Percentiles rank a stretch among this genome's conserved stretches.
Evolutionary conservation across 2,888 invertebrate genomes (phyloP).

Genomic region (Pollenia angustigena): DNA sequence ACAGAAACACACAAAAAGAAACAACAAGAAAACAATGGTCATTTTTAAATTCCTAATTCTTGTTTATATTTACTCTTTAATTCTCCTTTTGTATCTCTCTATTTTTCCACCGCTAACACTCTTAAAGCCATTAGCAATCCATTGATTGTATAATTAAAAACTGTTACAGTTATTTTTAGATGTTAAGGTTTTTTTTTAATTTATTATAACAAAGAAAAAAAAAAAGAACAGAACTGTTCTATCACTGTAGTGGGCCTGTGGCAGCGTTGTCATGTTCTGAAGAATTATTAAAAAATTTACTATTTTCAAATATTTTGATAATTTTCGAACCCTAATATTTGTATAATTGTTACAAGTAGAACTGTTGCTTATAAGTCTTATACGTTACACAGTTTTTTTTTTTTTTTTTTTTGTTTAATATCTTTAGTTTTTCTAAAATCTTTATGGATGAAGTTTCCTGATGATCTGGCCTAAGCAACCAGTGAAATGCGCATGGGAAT

Average conservation of each 20-base stretch:
- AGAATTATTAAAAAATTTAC: too few relatives aligned
- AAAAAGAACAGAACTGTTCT: constrained; percentile 24
- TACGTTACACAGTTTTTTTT: too few relatives aligned
- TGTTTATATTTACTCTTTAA: not conserved
- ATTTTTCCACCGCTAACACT: not conserved
- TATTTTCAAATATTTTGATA: too few relatives aligned
- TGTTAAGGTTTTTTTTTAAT: not conserved
- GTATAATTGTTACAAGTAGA: too few relatives aligned
- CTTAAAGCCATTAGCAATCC: not conserved
- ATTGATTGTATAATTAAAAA: not conserved
- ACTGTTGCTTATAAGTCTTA: too few relatives aligned
- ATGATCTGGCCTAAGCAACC: too few relatives aligned
- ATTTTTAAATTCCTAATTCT: constrained; percentile 4
- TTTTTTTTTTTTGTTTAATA: too few relatives aligned
- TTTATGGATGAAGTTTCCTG: too few relatives aligned
- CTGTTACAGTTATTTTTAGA: constrained; percentile 52
- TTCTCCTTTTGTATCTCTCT: not conserved
- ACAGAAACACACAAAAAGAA: not conserved
- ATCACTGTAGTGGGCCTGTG: constrained; percentile 42
- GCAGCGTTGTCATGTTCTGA: too few relatives aligned
- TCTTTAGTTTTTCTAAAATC: too few relatives aligned
- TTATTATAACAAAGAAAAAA: not conserved
- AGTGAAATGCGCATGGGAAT: too few relatives aligned
- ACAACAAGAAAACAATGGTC: not conserved
- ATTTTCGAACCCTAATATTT: too few relatives aligned